Base-by-base conservation (phyloP, 2,113 vertebrate species). In the Aramus guarauna region DNA sequence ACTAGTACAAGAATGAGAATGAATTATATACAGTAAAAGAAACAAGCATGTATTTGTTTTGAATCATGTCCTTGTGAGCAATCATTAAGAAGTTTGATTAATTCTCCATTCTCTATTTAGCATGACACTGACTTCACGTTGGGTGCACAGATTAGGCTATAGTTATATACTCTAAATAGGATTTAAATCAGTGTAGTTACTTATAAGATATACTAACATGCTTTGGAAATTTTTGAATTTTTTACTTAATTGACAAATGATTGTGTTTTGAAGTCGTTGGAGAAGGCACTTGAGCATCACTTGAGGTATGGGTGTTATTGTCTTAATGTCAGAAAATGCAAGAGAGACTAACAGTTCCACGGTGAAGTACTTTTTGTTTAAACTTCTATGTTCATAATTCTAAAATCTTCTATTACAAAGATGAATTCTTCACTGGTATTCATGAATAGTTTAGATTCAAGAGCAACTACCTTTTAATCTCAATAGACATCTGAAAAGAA, bases 141-240 rank as follows among this genome's bases (percentile, higher is more conserved):
- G 56, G 30, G 11, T 86, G 23, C 67, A 62, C 15, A 79, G 37
- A 24, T 93, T 72, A 80, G 12, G 4, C 39, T 68, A 7, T 15
- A 79, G 56, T 72, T 39, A 76, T 39, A 62, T 16, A 24, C 12
- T 52, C 5, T 48, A 66, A 74, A 14, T 43, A 68, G 41, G 32
- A 37, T 94, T 98, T 98, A 98, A 96, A 95, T 97, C 97, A 98
- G 92, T 96, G 94, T 97, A 97, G 91, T 98, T 98, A 93, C 96
- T 97, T 97, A 91, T 96, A 96, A 96, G 79, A 93, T 91, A 83
- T 96, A 17, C 11, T 98, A 98, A 97, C 90, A 97, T 94, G 74
- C 91, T 98, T 98, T 98, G 91, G 97, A 97, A 97, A 86, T 94
- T 97, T 95, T 84, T 50, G 1, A 4, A 9, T 15, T 76, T 89